Evolutionary conservation across 1,140 invertebrate species (phyloP), one percentile per base, ranked within the genome.

Genomic region (Drosophila sulfurigaster): DNA sequence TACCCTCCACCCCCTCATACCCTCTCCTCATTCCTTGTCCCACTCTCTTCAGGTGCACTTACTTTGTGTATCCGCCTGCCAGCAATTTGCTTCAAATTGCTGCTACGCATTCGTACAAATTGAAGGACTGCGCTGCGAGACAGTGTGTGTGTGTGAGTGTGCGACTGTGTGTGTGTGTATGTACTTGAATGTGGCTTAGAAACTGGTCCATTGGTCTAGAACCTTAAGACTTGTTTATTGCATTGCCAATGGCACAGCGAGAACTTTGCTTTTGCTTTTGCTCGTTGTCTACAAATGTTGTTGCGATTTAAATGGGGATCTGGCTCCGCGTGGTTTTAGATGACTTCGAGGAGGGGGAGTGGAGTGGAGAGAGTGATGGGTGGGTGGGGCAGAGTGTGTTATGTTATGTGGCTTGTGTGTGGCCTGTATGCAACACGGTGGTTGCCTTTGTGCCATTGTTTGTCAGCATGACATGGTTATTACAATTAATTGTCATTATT

Each of bases 141-240:
- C 7, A n/a, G 30, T 62, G 46, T 35, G 46, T 51, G 25, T 35
- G 13, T 45, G 32, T 35, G 54, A 52, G 43, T 62, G 63, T 65
- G 59, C 48, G 65, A 63, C 35, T 70, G 54, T 30, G 54, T 45
- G 25, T 28, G 13, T 45, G 32, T 41, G 54, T 57, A 35, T 65
- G 63, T 65, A 45, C 48, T 25, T 25, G 65, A 63, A 45, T 75
- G 54, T 30, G 54, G 58, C 64, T 30, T 49, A 54, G 71, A 87
- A 87, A 86, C 82, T 82, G 82, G 79, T 87, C 78, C 82, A 87
- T 68, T 56, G 52, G 56, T 48, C 41, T 57, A 68, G 74, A 70
- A 80, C 80, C 82, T 64, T 72, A 70, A 89, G 80, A 89, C 83
- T 89, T 88, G 82, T 87, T 87, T 87, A 87, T 87, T 88, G 76